These are phyloP conservation scores for Rhadinocentrus ornatus DNA, from an alignment of 2,797 vertebrate species.

Conservation along the genomic window DNA sequence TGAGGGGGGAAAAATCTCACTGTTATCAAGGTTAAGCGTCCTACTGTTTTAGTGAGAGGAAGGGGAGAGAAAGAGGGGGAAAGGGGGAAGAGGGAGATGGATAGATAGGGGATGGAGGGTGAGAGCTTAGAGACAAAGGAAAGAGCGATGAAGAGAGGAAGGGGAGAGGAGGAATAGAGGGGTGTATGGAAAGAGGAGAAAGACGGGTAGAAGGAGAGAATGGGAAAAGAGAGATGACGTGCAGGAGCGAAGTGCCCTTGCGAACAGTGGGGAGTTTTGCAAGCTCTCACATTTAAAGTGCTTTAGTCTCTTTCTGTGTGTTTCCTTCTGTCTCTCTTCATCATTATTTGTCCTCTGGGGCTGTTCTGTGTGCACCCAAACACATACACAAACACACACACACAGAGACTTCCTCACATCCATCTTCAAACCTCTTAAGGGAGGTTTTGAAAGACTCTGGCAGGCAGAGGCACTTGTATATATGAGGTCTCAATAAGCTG, in stretches of 20 bases:
- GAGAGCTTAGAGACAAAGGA: constrained; percentile 80
- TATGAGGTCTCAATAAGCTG: constrained; percentile 65
- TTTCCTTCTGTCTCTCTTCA: constrained; percentile 69
- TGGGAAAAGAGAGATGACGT: constrained; percentile 71
- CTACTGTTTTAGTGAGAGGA: constrained; percentile 80
- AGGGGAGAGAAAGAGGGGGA: constrained; percentile 71
- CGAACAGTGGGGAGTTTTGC: constrained; percentile 76
- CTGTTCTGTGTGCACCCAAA: constrained; percentile 61
- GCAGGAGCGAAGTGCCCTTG: constrained; percentile 78
- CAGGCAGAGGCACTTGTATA: constrained; percentile 67
- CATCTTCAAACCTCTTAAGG: constrained; percentile 76
- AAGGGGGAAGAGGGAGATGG: constrained; percentile 74
- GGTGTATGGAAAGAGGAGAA: constrained; percentile 66
- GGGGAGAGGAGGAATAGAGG: constrained; percentile 48
- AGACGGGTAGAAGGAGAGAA: constrained; percentile 62
- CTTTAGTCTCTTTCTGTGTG: constrained; percentile 67
- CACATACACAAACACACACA: constrained; percentile 50
- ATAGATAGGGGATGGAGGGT: constrained; percentile 81
- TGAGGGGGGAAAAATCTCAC: constrained; percentile 74
- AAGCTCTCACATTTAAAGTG: constrained; percentile 78
- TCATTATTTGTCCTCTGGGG: constrained; percentile 80
- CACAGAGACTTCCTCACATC: constrained; percentile 64
- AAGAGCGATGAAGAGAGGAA: constrained; percentile 69
- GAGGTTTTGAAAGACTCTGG: constrained; percentile 71
- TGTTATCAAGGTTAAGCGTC: constrained; percentile 84